phyloP scores from a whole-genome alignment of 2,797 vertebrate genomes.

The Pygocentrus nattereri region DNA sequence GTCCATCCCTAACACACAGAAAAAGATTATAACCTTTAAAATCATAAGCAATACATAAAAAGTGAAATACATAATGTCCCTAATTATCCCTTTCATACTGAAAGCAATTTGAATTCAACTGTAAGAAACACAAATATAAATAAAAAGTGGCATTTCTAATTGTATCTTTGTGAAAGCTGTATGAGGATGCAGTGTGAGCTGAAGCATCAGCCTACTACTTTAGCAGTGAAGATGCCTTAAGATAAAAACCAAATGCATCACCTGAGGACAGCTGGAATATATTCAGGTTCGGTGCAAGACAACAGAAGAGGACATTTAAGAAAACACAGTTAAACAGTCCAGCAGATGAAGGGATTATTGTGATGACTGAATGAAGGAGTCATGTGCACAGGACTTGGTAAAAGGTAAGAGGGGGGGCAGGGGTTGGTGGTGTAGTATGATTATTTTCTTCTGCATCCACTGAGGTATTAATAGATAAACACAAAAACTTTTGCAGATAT shows the following conservation, averaged over 20 bases:
- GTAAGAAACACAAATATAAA: not conserved
- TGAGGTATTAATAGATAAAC: too few species aligned
- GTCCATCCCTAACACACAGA: too few species aligned
- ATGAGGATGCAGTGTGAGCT: not conserved
- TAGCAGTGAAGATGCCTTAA: not conserved
- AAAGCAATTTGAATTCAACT: too few species aligned
- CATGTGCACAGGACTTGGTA: not conserved
- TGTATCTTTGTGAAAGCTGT: not conserved
- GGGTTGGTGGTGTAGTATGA: not conserved
- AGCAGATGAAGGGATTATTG: not conserved
- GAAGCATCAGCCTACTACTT: not conserved
- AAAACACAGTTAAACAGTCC: not conserved
- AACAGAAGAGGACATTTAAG: not conserved
- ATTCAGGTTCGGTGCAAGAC: not conserved
- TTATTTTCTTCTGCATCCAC: not conserved
- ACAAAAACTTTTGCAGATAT: too few species aligned
- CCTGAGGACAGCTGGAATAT: constrained; percentile 5
- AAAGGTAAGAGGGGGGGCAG: not conserved
- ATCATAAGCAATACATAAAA: too few species aligned
- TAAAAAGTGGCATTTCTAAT: not conserved
- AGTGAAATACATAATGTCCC: too few species aligned
- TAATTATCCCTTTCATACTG: too few species aligned
- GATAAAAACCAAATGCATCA: not conserved
- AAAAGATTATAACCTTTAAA: too few species aligned
- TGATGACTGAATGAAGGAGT: not conserved